Conservation (phyloP, 1,140 invertebrate species). For the Bombus confusus region DNA sequence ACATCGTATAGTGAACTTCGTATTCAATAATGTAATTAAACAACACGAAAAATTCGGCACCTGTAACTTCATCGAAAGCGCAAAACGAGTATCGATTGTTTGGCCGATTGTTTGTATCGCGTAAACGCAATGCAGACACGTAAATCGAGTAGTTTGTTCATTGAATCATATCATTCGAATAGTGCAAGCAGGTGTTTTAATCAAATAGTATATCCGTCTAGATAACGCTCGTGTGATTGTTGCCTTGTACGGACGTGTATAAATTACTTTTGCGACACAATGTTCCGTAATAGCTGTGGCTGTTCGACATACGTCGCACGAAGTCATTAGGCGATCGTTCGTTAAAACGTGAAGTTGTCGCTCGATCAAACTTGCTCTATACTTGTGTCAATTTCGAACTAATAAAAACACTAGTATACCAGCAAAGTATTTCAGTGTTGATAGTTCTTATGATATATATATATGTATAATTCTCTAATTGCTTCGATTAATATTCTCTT, state of each 20-base stretch:
- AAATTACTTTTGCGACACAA: neutral
- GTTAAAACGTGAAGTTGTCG: neutral
- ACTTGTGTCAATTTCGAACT: neutral
- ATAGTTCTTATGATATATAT: neutral
- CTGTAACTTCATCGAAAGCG: too few species aligned
- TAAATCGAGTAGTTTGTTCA: conserved; percentile 9
- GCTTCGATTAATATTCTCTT: neutral
- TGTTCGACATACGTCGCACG: neutral
- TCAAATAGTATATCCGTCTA: conserved; percentile 6
- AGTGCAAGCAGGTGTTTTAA: conserved; percentile 5
- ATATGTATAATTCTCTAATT: neutral
- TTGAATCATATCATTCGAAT: conserved; percentile 45
- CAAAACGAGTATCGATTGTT: neutral
- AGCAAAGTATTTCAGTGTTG: neutral
- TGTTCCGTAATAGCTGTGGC: neutral
- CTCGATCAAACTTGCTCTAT: neutral
- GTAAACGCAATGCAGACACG: neutral
- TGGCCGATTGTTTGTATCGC: neutral
- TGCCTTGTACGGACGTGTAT: neutral
- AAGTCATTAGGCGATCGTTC: conserved; percentile 11
- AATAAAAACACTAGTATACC: neutral
- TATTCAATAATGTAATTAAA: neutral
- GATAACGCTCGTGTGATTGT: conserved; percentile 15
- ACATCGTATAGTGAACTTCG: neutral
- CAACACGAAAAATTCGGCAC: neutral